These are phyloP conservation scores for Trichoplusia ni DNA, from an alignment of 1,140 invertebrate genomes.

Conservation along the genomic window DNA sequence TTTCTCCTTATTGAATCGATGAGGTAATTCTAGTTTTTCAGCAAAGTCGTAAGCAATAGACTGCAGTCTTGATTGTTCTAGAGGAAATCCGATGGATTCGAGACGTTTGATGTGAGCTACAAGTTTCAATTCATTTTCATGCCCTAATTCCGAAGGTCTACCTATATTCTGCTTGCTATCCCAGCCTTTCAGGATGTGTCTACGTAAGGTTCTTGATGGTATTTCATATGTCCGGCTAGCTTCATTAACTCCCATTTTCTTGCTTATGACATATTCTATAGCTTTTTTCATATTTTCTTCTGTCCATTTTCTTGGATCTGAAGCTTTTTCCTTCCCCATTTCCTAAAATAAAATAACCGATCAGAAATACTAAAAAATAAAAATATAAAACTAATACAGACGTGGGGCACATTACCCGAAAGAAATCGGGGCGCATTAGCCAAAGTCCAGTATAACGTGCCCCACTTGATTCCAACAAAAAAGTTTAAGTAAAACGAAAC, in stretches of 20 bases:
- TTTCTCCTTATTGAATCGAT: slow-evolving; percentile 7
- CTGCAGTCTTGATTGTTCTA: too few species aligned
- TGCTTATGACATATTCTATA: neutral
- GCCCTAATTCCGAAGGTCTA: neutral
- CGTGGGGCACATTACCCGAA: neutral
- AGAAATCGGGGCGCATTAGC: neutral
- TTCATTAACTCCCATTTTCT: neutral
- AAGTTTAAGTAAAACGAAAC: neutral
- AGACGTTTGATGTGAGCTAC: neutral
- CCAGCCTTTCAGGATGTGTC: neutral
- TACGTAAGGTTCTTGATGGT: neutral
- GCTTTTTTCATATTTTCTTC: neutral
- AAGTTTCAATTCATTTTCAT: neutral
- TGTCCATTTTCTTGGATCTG: neutral
- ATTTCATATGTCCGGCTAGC: neutral
- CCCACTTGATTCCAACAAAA: neutral
- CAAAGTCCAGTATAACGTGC: neutral
- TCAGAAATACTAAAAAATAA: neutral
- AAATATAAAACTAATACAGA: neutral
- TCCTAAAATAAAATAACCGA: neutral
- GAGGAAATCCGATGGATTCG: too few species aligned
- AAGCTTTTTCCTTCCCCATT: neutral
- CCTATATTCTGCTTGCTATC: neutral
- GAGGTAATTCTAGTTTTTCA: neutral
- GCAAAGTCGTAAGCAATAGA: neutral